Conservation (phyloP, 1,140 invertebrate genomes). For the Platyscapa corneri region DNA sequence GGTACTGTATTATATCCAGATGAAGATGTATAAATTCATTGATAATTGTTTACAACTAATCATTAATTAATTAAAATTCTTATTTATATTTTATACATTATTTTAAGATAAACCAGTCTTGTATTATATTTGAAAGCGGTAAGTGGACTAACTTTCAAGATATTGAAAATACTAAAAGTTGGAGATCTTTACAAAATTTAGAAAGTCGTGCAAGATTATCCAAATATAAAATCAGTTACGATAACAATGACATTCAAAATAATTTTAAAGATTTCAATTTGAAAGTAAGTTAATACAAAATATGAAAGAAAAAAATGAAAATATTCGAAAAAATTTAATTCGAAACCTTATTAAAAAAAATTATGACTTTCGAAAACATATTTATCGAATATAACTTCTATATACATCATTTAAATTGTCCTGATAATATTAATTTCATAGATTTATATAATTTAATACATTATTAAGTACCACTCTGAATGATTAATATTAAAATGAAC, state of each 20-base stretch:
- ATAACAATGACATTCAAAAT: slow-evolving; percentile 54
- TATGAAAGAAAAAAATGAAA: background rate
- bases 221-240: slow-evolving; percentile 58
- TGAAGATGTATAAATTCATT: slow-evolving; percentile 46
- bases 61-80: background rate
- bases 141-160: slow-evolving; percentile 54
- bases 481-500: too few relatives aligned
- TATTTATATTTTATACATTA: background rate
- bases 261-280: slow-evolving; percentile 54
- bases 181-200: slow-evolving; percentile 56
- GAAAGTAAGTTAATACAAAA: slow-evolving; percentile 51
- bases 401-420: too few relatives aligned
- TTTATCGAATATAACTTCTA: too few relatives aligned
- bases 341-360: background rate
- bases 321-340: too few relatives aligned
- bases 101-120: slow-evolving; percentile 51
- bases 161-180: slow-evolving; percentile 57
- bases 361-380: background rate
- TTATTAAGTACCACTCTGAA: too few relatives aligned
- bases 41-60: too few relatives aligned
- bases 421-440: too few relatives aligned
- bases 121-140: slow-evolving; percentile 58
- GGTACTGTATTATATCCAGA: slow-evolving; percentile 55
- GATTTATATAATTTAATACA: too few relatives aligned
- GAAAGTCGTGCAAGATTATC: slow-evolving; percentile 60